Conservation (phyloP, 2,888 invertebrate species). For the Patella depressa region DNA sequence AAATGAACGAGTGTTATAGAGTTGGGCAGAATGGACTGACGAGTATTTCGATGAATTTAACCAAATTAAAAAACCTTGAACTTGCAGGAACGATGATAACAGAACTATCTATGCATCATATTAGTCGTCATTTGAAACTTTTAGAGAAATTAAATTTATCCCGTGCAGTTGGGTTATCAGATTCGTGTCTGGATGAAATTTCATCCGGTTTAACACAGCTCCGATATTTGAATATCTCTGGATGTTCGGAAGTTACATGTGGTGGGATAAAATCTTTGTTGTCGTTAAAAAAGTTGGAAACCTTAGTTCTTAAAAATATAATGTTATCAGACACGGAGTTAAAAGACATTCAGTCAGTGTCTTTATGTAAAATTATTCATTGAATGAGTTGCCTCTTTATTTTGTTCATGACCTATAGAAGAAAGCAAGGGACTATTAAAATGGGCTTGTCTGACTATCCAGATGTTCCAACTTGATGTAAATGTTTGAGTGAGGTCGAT, state of each 20-base stretch:
- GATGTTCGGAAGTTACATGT: constrained; percentile 32
- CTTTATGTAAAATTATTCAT: too few species aligned
- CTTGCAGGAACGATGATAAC: constrained; percentile 37
- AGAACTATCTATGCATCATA: constrained; percentile 55
- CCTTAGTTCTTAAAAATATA: too few species aligned
- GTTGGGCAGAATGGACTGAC: constrained; percentile 42
- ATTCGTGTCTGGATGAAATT: constrained; percentile 40
- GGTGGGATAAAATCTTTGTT: constrained; percentile 22
- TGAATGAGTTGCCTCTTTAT: too few species aligned
- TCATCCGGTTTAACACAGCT: constrained; percentile 41
- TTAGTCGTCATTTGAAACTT: constrained; percentile 41
- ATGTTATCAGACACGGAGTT: too few species aligned
- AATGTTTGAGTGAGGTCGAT: too few species aligned
- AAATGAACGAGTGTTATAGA: constrained; percentile 53
- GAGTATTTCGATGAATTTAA: constrained; percentile 40
- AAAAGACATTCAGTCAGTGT: too few species aligned
- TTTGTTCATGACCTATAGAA: too few species aligned
- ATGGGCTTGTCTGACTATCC: too few species aligned
- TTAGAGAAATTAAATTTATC: constrained; percentile 44
- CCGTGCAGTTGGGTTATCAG: constrained; percentile 37
- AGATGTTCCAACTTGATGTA: too few species aligned
- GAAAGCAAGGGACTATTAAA: too few species aligned
- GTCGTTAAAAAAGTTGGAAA: too few species aligned
- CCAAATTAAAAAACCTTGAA: constrained; percentile 40
- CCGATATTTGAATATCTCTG: constrained; percentile 40